Conservation (phyloP, 2,113 vertebrate genomes). For the Sturnus vulgaris region DNA sequence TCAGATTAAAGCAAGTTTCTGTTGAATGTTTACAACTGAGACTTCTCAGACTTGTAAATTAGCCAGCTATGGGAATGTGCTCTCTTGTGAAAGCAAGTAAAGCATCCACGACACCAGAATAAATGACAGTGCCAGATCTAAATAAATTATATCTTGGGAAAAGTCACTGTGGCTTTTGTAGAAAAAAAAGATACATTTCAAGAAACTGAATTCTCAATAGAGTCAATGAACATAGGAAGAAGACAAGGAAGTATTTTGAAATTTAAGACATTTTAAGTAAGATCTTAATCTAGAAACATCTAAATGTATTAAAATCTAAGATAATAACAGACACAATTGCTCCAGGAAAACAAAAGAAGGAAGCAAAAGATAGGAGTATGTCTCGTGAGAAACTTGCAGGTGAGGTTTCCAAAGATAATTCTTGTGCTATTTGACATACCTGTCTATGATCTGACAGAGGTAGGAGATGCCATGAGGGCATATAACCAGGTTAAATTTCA, state of each 20-base stretch:
- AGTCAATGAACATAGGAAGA: not conserved
- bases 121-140: not conserved
- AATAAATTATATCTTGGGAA: not conserved
- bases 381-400: not conserved
- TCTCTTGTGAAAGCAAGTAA: not conserved
- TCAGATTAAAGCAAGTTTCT: conserved; percentile 19
- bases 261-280: not conserved
- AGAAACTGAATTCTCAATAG: not conserved
- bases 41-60: conserved; percentile 25
- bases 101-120: not conserved
- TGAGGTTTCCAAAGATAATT: not conserved
- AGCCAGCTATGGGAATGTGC: not conserved
- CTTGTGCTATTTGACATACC: not conserved
- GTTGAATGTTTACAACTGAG: not conserved
- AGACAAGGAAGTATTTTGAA: not conserved
- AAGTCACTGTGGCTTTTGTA: not conserved
- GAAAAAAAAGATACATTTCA: not conserved
- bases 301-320: not conserved
- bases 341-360: not conserved
- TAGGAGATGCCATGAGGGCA: not conserved
- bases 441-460: not conserved
- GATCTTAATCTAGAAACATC: not conserved
- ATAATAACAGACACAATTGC: not conserved
- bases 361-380: not conserved
- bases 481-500: not conserved